phyloP scores from a whole-genome alignment of 2,113 vertebrate genomes.

The Otis tarda region DNA sequence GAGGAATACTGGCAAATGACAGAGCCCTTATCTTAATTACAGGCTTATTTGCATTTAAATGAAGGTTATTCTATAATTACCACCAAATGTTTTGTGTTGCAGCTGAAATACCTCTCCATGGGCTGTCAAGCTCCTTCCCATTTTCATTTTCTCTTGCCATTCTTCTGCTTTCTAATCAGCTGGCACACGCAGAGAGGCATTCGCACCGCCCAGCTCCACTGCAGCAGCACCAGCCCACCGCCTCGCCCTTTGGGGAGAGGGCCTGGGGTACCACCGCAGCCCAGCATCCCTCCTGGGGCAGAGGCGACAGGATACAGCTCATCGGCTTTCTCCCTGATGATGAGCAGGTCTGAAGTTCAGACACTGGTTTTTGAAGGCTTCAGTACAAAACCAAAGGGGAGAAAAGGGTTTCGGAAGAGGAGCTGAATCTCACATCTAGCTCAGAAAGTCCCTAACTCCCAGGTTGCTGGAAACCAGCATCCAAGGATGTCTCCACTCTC shows the following conservation, averaged over 20 bases:
- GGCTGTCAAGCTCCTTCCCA: slow-evolving; percentile 78
- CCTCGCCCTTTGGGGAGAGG: not conserved
- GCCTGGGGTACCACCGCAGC: not conserved
- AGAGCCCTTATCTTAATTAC: slow-evolving; percentile 85
- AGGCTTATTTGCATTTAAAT: slow-evolving; percentile 87
- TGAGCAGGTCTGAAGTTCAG: not conserved
- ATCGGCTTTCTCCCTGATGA: not conserved
- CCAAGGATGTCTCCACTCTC: not conserved
- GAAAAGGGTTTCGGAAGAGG: not conserved
- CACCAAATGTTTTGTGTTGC: slow-evolving; percentile 79
- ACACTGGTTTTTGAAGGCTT: not conserved
- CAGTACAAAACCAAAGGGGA: rapidly evolving
- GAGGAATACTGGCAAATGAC: slow-evolving; percentile 74
- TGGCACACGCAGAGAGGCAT: slow-evolving; percentile 49
- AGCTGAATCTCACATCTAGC: not conserved
- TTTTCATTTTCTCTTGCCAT: slow-evolving; percentile 76
- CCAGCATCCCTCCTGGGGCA: not conserved
- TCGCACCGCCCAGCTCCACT: not conserved
- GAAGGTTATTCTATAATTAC: slow-evolving; percentile 85
- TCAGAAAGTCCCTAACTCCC: not conserved
- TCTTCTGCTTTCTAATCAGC: slow-evolving; percentile 75
- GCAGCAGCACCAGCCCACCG: not conserved
- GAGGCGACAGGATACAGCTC: not conserved
- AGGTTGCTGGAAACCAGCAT: not conserved
- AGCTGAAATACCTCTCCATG: slow-evolving; percentile 81